phyloP scores from a whole-genome alignment of 2,113 vertebrate species.

The Mus pahari region DNA sequence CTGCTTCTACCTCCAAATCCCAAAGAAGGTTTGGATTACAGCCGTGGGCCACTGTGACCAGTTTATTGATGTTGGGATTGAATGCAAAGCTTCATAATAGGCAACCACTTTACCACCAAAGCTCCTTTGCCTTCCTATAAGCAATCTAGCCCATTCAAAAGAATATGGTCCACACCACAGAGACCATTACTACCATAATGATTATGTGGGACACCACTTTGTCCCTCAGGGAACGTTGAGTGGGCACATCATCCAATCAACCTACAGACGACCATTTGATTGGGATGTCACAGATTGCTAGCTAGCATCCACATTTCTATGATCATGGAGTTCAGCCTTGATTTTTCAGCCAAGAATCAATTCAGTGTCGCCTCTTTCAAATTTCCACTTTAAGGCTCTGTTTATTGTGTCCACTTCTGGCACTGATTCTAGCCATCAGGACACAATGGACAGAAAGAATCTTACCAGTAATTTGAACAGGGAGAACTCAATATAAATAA shows the following conservation, averaged over 20 bases:
- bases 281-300: not conserved
- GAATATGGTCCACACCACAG: not conserved
- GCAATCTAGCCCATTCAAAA: not conserved
- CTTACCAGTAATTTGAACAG: not conserved
- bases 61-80: not conserved
- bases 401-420: not conserved
- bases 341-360: not conserved
- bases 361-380: not conserved
- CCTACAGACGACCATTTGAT: not conserved
- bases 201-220: not conserved
- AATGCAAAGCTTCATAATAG: not conserved
- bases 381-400: not conserved
- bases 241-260: not conserved
- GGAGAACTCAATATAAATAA: not conserved
- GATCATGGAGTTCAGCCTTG: not conserved
- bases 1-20: not conserved
- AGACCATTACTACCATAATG: not conserved
- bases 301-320: not conserved
- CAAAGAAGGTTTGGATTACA: not conserved
- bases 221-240: not conserved
- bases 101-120: not conserved
- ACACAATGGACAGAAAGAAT: not conserved
- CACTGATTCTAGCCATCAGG: not conserved
- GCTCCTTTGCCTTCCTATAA: not conserved
- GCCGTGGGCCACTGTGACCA: not conserved